These are phyloP conservation scores for Charaxes varanes DNA, from an alignment of 1,140 invertebrate species.

Conservation along the genomic window DNA sequence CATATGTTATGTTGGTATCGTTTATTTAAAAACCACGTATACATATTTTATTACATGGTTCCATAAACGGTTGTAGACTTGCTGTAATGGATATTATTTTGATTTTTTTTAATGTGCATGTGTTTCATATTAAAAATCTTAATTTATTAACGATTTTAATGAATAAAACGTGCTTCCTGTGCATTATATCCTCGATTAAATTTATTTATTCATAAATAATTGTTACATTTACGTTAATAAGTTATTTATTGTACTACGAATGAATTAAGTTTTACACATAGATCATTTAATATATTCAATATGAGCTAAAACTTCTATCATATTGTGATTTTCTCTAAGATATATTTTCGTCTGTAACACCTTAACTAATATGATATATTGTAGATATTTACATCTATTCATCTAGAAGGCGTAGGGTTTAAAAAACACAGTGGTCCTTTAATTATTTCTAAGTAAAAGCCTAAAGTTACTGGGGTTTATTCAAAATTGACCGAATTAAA, in stretches of 20 bases:
- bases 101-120: too few relatives aligned
- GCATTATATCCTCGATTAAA: constrained; percentile 10
- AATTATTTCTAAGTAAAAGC: constrained; percentile 38
- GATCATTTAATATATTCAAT: constrained; percentile 3
- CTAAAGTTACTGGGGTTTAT: constrained; percentile 33
- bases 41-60: too few relatives aligned
- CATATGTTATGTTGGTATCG: too few relatives aligned
- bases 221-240: constrained; percentile 1
- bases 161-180: constrained; percentile 12
- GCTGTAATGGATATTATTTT: too few relatives aligned
- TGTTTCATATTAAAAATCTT: constrained; percentile 14
- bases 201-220: constrained; percentile 1
- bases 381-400: constrained; percentile 23
- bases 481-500: constrained; percentile 25
- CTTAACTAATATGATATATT: constrained; percentile 15
- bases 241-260: not conserved
- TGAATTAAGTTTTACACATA: constrained; percentile 2
- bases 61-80: too few relatives aligned
- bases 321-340: constrained; percentile 4
- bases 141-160: constrained; percentile 10
- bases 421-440: constrained; percentile 49
- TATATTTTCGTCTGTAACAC: constrained; percentile 5
- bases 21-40: too few relatives aligned
- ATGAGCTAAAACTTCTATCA: constrained; percentile 6
- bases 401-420: constrained; percentile 47